Conservation (phyloP, 2,113 vertebrate genomes). For the Galeopterus variegatus region DNA sequence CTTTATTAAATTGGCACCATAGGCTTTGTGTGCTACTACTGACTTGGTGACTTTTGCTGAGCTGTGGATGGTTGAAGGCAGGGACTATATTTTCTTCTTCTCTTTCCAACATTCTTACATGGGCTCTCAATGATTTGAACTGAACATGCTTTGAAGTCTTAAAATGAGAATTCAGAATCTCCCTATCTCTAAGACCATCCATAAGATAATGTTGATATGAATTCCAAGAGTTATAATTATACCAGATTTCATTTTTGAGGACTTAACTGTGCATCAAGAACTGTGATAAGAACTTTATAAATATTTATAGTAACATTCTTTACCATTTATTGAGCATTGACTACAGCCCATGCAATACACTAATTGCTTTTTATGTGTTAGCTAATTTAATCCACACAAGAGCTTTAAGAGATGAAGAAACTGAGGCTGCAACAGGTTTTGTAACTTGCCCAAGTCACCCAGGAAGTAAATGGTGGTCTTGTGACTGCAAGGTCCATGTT, state of each 20-base stretch:
- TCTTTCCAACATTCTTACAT: background rate
- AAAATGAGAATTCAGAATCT: conserved; percentile 36
- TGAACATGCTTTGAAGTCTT: background rate
- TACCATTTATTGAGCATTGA: background rate
- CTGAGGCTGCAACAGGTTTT: background rate
- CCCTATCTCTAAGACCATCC: background rate
- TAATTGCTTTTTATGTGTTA: background rate
- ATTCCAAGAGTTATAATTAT: background rate
- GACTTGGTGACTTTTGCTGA: background rate
- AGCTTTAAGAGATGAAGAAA: background rate
- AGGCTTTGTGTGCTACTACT: background rate
- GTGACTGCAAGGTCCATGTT: background rate
- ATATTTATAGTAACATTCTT: background rate
- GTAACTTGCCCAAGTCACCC: background rate
- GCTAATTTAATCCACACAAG: background rate
- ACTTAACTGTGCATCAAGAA: background rate
- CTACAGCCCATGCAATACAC: background rate
- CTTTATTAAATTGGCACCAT: background rate
- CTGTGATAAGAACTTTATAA: background rate
- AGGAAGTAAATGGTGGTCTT: background rate
- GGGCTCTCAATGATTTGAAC: background rate
- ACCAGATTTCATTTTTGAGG: background rate
- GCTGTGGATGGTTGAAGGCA: background rate
- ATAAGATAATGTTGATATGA: background rate
- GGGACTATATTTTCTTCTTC: background rate